These are phyloP conservation scores for Caenorhabditis tropicalis DNA, from an alignment of 1,140 invertebrate genomes.

Conservation along the genomic window DNA sequence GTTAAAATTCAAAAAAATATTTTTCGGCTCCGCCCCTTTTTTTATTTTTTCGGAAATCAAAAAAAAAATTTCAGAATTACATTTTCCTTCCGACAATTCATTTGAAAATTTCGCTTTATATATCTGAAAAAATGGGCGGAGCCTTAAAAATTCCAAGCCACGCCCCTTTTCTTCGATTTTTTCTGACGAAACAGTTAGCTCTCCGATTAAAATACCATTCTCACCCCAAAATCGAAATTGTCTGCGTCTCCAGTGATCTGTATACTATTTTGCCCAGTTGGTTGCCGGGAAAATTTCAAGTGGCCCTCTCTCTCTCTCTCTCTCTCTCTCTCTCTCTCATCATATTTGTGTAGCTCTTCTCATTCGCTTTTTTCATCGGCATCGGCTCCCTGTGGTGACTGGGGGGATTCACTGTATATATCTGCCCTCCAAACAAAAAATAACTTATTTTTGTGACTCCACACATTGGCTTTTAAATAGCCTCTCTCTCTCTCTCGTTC, in stretches of 20 bases:
- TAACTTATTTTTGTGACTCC: not conserved
- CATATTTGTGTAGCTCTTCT: constrained; percentile 31
- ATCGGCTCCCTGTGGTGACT: not conserved
- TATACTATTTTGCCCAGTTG: not conserved
- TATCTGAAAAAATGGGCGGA: too few species aligned
- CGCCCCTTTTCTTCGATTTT: too few species aligned
- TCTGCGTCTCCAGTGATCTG: too few species aligned
- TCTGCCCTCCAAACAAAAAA: not conserved
- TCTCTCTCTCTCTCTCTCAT: not conserved
- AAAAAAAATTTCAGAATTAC: too few species aligned
- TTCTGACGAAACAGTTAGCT: not conserved
- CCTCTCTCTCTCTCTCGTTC: not conserved
- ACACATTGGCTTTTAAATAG: not conserved
- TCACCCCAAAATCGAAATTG: too few species aligned
- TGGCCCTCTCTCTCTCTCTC: not conserved
- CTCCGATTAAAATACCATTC: not conserved
- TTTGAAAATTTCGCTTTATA: too few species aligned
- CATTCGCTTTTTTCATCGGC: not conserved
- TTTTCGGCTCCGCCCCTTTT: too few species aligned
- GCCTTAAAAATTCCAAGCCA: too few species aligned
- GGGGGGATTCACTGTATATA: constrained; percentile 3
- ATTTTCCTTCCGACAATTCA: too few species aligned
- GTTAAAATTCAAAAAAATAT: too few species aligned
- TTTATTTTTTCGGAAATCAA: too few species aligned
- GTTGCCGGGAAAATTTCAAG: not conserved